Evolutionary conservation across 2,797 vertebrate species (phyloP), one percentile per base, ranked within the genome.

Genomic region (Ispidina picta): DNA sequence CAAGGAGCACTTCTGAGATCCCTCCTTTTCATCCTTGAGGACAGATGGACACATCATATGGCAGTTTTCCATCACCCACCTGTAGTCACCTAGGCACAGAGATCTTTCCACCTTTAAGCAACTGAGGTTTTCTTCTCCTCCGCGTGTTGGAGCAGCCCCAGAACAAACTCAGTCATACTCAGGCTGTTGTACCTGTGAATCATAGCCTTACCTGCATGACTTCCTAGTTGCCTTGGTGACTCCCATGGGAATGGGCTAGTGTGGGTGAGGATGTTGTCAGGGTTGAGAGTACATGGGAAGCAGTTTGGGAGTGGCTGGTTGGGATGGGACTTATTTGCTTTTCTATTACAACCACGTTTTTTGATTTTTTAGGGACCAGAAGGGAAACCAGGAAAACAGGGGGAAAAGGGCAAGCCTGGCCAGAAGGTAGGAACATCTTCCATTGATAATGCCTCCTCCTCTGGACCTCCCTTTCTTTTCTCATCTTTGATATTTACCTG

Each of bases 331-430:
- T 63, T 69, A 69, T 77, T 71, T 72, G 11, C 16, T 83, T 92
- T 80, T 75, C 26, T 13, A 37, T 86, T 86, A 85, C 41, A 92
- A 94, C 46, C 59, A 20, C 14, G 76, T 56, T 49, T 64, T 56
- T n/a, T 17, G 1, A 15, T 63, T 26, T 88, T 31, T 43, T 92
- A 99, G 99, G 99, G 99, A 89, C 98, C 98, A 70, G 99, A 99
- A 98, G 99, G 99, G 54, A 99, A 99, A 96, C 97, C 98, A 83
- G 99, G 99, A 91, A 99, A 98, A 96, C 98, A 98, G 60, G 99
- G 99, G 4, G 98, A 98, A 94, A 98, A 98, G 96, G 99, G 99
- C 96, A 98, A 98, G 95, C 96, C 65, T 37, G 99, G 99, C 43
- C 93, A 96, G 93, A 99, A 99, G 99, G 99, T 99, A 96, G 12